A percentile compares a stretch with the other conserved stretches of the same genome.
Conservation (phyloP, 30 jellyfish, hydroid and myxozoan genomes). For the Aurelia aurita region DNA sequence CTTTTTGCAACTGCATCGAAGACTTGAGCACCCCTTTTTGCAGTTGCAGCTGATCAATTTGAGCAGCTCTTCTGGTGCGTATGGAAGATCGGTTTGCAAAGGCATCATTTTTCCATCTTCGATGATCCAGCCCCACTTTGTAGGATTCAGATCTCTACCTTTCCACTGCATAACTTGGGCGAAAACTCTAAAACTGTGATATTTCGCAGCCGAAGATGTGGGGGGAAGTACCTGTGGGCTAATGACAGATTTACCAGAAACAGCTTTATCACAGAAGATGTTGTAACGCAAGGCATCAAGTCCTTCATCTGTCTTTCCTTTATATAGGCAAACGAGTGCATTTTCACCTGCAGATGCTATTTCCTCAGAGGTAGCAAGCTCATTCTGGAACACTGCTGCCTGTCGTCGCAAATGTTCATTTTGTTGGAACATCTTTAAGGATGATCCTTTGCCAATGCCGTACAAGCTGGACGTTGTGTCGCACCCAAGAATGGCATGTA, state of each 20-base stretch:
- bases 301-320: conserved; percentile 42
- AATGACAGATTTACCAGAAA: conserved; percentile 31
- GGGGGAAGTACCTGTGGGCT: conserved; percentile 76
- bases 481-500: conserved; percentile 75
- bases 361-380: conserved; percentile 41
- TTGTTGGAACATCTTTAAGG: conserved; percentile 43
- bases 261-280: conserved; percentile 60
- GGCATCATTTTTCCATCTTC: conserved; percentile 57
- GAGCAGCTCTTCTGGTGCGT: conserved; percentile 79
- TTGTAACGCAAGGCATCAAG: conserved; percentile 63
- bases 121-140: conserved; percentile 64
- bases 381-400: conserved; percentile 51
- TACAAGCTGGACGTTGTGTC: conserved; percentile 70
- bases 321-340: conserved; percentile 45
- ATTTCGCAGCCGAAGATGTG: conserved; percentile 73
- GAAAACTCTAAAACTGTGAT: conserved; percentile 58
- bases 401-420: conserved; percentile 31
- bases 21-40: conserved; percentile 69
- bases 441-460: conserved; percentile 68
- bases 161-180: conserved; percentile 59
- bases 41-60: conserved; percentile 67
- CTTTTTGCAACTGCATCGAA: conserved; percentile 70
- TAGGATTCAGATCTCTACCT: conserved; percentile 68
- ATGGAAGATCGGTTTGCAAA: conserved; percentile 56
- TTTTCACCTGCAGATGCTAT: conserved; percentile 40